Evolutionary conservation across 2,888 invertebrate genomes (phyloP).

Genomic region (Resseliella maxima): DNA sequence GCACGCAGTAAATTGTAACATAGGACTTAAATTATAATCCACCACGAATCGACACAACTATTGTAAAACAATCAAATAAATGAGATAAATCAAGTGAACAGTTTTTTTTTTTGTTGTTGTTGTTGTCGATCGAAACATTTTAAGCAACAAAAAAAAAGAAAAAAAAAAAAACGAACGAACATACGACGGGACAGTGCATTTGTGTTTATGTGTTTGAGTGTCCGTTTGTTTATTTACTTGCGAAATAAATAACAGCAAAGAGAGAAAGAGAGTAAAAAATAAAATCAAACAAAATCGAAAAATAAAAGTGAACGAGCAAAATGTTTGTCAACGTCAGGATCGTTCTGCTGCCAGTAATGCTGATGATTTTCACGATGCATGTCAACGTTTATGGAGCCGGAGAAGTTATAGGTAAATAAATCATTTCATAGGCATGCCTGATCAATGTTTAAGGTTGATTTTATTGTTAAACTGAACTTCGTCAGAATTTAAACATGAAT

Average conservation of each 20-base stretch:
- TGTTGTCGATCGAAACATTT: too few relatives aligned
- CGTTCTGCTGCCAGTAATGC: not conserved
- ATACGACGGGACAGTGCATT: not conserved
- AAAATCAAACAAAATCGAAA: too few relatives aligned
- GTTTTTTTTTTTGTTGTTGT: not conserved
- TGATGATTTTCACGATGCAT: not conserved
- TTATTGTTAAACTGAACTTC: not conserved
- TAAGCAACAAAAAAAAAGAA: not conserved
- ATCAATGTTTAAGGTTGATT: conserved; percentile 25
- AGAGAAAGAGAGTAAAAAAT: not conserved
- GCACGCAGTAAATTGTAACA: not conserved
- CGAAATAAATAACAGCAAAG: not conserved
- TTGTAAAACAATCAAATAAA: not conserved
- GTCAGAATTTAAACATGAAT: too few relatives aligned
- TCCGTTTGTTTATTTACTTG: conserved; percentile 6
- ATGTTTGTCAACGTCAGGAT: not conserved
- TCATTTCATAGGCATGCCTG: conserved; percentile 27
- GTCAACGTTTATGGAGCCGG: not conserved
- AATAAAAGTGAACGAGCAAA: not conserved
- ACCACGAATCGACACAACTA: not conserved
- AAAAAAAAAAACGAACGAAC: not conserved
- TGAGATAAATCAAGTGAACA: not conserved
- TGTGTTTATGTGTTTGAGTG: not conserved
- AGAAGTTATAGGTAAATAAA: conserved; percentile 48
- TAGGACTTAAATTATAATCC: not conserved